A percentile compares a stretch with the other conserved stretches of the same genome.
These are phyloP conservation scores for Cancer borealis DNA, from an alignment of 2,888 invertebrate genomes.

Conservation along the genomic window DNA sequence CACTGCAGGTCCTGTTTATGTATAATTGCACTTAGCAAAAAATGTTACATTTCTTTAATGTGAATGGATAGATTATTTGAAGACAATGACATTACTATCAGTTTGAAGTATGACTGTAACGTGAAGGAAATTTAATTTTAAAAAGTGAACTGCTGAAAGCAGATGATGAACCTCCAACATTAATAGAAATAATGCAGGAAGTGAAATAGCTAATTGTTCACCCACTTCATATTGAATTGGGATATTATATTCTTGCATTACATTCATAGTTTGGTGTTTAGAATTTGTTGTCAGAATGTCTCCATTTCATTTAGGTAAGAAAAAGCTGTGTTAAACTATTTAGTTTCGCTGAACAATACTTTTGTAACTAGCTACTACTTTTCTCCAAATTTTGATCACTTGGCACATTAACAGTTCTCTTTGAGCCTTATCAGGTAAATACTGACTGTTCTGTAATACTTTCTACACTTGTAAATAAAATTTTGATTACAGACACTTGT, in stretches of 20 bases:
- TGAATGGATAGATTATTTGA: not conserved
- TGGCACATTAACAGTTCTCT: constrained; percentile 56
- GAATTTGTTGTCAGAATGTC: constrained; percentile 43
- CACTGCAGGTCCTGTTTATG: not conserved
- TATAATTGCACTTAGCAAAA: not conserved
- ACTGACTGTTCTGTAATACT: constrained; percentile 74
- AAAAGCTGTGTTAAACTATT: constrained; percentile 44
- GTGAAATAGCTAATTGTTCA: constrained; percentile 30
- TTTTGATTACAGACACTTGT: constrained; percentile 68
- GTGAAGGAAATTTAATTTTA: not conserved
- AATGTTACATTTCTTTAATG: not conserved
- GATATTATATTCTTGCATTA: constrained; percentile 53
- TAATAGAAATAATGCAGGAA: constrained; percentile 30
- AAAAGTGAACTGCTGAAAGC: constrained; percentile 21
- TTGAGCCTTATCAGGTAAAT: constrained; percentile 62
- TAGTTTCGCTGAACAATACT: constrained; percentile 53
- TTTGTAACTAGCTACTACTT: constrained; percentile 46
- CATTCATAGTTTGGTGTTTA: constrained; percentile 62
- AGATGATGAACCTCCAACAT: constrained; percentile 40
- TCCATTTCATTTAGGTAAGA: constrained; percentile 43
- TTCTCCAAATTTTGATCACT: constrained; percentile 44
- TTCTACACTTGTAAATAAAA: constrained; percentile 76
- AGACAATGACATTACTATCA: not conserved
- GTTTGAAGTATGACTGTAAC: not conserved
- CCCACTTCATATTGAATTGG: constrained; percentile 73